Percentiles rank a stretch among this genome's conserved stretches.
These are phyloP conservation scores for Pampusana beccarii DNA, from an alignment of 2,113 vertebrate species.

Conservation along the genomic window DNA sequence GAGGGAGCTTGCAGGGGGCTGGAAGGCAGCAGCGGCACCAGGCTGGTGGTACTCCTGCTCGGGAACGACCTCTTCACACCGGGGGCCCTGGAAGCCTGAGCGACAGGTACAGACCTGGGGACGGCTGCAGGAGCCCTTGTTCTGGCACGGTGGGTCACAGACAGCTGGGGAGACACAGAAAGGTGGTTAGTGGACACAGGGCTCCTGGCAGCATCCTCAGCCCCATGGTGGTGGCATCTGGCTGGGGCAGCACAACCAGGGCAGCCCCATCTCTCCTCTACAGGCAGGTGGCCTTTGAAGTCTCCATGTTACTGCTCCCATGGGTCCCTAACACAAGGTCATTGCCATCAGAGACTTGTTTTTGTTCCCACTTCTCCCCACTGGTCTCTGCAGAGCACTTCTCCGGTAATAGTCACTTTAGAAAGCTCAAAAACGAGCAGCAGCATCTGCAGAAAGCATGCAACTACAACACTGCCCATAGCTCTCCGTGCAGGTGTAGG, in stretches of 20 bases:
- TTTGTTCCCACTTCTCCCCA: neutral
- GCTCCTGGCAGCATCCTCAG: neutral
- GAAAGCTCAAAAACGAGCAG: neutral
- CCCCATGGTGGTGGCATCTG: neutral
- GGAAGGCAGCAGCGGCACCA: slow-evolving; percentile 26
- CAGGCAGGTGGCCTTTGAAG: neutral
- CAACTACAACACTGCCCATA: neutral
- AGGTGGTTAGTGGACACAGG: neutral
- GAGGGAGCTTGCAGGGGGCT: neutral
- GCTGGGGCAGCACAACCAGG: neutral
- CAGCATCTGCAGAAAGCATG: neutral
- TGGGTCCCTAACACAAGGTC: neutral
- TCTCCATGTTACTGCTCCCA: neutral
- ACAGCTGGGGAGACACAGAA: slow-evolving; percentile 74
- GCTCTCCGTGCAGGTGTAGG: neutral
- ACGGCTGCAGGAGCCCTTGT: slow-evolving; percentile 81
- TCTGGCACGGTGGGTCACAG: slow-evolving; percentile 81
- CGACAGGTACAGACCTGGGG: slow-evolving; percentile 83
- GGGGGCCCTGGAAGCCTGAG: slow-evolving; percentile 76
- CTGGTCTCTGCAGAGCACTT: neutral
- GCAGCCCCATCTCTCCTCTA: neutral
- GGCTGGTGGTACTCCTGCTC: slow-evolving; percentile 78
- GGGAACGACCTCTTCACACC: slow-evolving; percentile 75
- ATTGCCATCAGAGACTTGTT: neutral
- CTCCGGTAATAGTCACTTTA: neutral